phyloP scores from a whole-genome alignment of 2,113 vertebrate species.

The Oryctolagus cuniculus region DNA sequence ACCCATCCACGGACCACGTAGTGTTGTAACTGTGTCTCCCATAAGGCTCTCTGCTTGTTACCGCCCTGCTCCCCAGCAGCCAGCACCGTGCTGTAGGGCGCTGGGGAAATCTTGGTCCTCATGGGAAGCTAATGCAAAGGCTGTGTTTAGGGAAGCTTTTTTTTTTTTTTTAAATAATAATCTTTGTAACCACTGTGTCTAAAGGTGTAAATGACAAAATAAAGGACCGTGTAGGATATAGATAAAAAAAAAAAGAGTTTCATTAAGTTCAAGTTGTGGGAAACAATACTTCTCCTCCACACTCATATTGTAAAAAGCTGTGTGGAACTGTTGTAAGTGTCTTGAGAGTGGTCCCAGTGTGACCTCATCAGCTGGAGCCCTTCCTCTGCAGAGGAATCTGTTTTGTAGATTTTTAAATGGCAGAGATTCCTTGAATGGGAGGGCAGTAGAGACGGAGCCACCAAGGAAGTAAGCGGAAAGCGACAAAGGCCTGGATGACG shows the following conservation, averaged over 20 bases:
- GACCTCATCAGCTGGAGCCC: slow-evolving; percentile 53
- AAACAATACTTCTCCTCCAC: slow-evolving; percentile 27
- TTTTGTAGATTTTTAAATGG: slow-evolving; percentile 71
- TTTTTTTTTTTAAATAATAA: background rate
- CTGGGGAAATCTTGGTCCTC: background rate
- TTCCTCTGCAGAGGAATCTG: slow-evolving; percentile 63
- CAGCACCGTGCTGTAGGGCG: background rate
- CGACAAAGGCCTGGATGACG: slow-evolving; percentile 19
- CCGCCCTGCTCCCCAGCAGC: background rate
- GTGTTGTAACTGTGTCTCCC: background rate
- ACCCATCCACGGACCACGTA: background rate
- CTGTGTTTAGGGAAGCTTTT: background rate
- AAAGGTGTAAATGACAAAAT: slow-evolving; percentile 45
- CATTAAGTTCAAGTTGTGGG: background rate
- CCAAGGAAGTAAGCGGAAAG: slow-evolving; percentile 61
- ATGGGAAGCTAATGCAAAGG: background rate
- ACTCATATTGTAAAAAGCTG: slow-evolving; percentile 49
- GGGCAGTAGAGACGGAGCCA: background rate
- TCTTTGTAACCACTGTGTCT: background rate
- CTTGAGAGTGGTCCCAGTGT: slow-evolving; percentile 61
- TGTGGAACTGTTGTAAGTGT: background rate
- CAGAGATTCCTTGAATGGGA: slow-evolving; percentile 66
- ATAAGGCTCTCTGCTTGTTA: background rate
- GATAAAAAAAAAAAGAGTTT: slow-evolving; percentile 62
- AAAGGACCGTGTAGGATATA: background rate